Evolutionary conservation across 2,797 vertebrate genomes (phyloP), one percentile per base, ranked within the genome.

Genomic region (Esox lucius): DNA sequence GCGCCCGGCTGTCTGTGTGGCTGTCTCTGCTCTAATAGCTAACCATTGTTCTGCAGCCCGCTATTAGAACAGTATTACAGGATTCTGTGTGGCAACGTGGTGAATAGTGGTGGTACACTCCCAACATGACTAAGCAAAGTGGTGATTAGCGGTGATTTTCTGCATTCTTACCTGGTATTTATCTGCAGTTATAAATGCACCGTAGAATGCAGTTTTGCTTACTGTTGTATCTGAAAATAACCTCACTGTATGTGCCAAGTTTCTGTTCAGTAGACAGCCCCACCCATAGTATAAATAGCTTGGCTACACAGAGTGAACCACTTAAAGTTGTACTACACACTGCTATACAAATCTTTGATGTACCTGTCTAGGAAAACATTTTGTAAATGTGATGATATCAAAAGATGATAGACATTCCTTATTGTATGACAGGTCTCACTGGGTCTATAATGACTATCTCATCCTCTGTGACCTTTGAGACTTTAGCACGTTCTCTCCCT

Each of bases 91-190:
- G 69, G 70, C 33, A 67, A 68, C 56, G 81, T 79, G 78, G 78
- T 81, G 64, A 59, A 82, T 75, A 56, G 66, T 67, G 71, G 75
- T 71, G 64, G 72, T 68, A 68, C 28, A 82, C 81, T 81, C 82
- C 80, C 71, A 81, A 12, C 19, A 56, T 59, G 73, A 68, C 39
- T 39, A 16, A 6, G 33, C 13, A 74, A 59, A 28, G 28, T 26
- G 15, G 28, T 79, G 85, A 88, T 87, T 87, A 75, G 49, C 68
- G 85, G 78, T 77, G 42, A 84, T 89, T 90, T 89, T 85, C 84
- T 84, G 85, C 87, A 84, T 89, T 89, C 82, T 77, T 89, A 85
- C 78, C 76, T 78, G 72, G 73, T 75, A 68, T 77, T 78, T 19
- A 69, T 68, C 62, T 31, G 28, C 42, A 77, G 81, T 75, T 59